Evolutionary conservation across 2,797 vertebrate species (phyloP).

Genomic region (Leucoraja ocellata): DNA sequence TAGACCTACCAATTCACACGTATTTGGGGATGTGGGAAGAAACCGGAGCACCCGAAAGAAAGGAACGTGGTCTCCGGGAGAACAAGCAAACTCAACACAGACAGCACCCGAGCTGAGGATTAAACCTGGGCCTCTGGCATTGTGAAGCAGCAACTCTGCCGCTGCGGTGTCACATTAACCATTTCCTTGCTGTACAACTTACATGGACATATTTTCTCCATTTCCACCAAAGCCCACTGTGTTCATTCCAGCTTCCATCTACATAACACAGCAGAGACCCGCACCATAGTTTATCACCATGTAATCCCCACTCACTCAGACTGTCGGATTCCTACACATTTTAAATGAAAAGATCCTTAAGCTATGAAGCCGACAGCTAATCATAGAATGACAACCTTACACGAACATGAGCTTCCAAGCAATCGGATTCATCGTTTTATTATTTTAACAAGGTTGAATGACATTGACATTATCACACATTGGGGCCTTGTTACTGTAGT

Average conservation of each 20-base stretch:
- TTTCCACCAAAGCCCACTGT: background rate
- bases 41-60: no score
- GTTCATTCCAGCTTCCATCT: background rate
- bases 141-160: no score
- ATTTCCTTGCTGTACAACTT: no score
- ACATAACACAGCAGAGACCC: no score
- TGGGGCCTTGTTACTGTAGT: background rate
- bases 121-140: no score
- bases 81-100: no score
- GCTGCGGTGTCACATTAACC: no score
- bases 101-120: no score
- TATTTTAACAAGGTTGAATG: background rate
- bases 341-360: background rate
- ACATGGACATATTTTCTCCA: background rate
- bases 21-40: no score
- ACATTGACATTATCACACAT: background rate
- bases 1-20: no score
- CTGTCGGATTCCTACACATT: background rate
- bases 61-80: no score
- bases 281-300: no score
- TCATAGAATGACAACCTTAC: background rate
- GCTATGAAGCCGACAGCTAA: background rate
- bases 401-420: background rate
- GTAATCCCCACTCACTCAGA: background rate
- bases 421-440: background rate